These are phyloP conservation scores for Pempheris klunzingeri DNA, from an alignment of 2,797 vertebrate genomes.

Conservation along the genomic window DNA sequence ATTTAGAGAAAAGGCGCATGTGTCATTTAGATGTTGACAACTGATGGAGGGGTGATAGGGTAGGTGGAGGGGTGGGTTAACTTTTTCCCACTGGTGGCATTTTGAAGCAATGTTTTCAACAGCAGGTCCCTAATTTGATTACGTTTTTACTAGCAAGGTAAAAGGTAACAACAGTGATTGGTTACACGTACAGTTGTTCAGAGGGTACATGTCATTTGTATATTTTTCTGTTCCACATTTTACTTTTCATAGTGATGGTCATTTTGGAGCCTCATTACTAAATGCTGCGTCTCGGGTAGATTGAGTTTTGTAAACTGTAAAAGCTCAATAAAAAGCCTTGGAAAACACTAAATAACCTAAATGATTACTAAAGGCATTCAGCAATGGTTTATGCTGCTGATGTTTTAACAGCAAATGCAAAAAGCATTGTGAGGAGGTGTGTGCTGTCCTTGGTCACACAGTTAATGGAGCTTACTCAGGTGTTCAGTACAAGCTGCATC, in stretches of 20 bases:
- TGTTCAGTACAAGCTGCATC: conserved; percentile 19
- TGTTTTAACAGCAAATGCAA: neutral
- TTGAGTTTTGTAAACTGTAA: neutral
- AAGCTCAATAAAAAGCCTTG: neutral
- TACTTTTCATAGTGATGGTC: neutral
- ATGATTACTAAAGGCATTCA: neutral
- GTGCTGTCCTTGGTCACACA: conserved; percentile 18
- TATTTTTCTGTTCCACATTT: neutral
- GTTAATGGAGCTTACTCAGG: conserved; percentile 22
- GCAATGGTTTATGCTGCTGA: conserved; percentile 4
- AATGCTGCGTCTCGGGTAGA: neutral
- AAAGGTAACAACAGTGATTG: too few species aligned
- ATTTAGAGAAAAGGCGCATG: too few species aligned
- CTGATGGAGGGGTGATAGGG: too few species aligned
- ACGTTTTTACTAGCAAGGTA: too few species aligned
- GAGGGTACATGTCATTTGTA: neutral
- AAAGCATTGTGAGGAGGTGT: neutral
- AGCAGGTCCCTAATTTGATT: too few species aligned
- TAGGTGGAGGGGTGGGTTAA: too few species aligned
- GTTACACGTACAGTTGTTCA: neutral
- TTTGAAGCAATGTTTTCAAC: neutral
- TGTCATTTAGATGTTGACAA: too few species aligned
- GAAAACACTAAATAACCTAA: conserved; percentile 6
- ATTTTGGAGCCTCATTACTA: neutral
- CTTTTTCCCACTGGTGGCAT: too few species aligned